Percentiles rank a stretch among this genome's conserved stretches.
phyloP scores from a whole-genome alignment of 2,888 invertebrate species.

The Quadriops clusia region DNA sequence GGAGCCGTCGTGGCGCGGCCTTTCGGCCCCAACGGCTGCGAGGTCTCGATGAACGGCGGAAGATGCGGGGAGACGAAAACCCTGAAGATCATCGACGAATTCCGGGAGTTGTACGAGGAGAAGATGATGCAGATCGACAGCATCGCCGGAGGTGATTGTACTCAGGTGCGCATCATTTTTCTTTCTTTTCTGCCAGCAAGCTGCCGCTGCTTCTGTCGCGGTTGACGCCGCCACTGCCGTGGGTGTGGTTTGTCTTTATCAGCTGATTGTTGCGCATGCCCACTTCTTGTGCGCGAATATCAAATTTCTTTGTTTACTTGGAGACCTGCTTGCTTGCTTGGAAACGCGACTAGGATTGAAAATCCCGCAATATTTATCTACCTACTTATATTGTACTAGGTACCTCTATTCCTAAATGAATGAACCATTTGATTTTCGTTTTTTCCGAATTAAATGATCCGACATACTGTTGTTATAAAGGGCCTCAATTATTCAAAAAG shows the following conservation, averaged over 20 bases:
- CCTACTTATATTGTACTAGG: no score
- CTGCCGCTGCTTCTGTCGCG: no score
- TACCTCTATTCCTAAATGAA: no score
- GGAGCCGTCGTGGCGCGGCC: constrained; percentile 1
- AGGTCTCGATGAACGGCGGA: constrained; percentile 13
- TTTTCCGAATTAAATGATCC: no score
- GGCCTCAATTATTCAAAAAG: no score
- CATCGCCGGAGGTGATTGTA: constrained; percentile 35
- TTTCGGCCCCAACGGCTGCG: constrained; percentile 15
- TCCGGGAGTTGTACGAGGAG: constrained; percentile 50
- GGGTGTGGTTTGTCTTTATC: constrained; percentile 10
- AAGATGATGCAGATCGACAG: constrained; percentile 46
- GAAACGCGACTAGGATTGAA: constrained; percentile 1
- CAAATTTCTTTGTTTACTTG: constrained; percentile 1
- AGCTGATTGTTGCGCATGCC: not conserved
- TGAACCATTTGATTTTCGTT: no score
- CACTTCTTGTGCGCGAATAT: constrained; percentile 4
- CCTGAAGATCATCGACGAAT: constrained; percentile 44
- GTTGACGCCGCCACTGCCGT: no score
- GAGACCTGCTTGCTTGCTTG: not conserved
- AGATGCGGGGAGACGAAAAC: constrained; percentile 32
- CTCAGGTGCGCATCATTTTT: constrained; percentile 15
- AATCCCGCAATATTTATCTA: no score
- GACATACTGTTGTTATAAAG: no score
- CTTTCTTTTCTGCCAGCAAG: no score